Conservation (phyloP, 2,888 invertebrate genomes). For the Rhabditoides inermis region DNA sequence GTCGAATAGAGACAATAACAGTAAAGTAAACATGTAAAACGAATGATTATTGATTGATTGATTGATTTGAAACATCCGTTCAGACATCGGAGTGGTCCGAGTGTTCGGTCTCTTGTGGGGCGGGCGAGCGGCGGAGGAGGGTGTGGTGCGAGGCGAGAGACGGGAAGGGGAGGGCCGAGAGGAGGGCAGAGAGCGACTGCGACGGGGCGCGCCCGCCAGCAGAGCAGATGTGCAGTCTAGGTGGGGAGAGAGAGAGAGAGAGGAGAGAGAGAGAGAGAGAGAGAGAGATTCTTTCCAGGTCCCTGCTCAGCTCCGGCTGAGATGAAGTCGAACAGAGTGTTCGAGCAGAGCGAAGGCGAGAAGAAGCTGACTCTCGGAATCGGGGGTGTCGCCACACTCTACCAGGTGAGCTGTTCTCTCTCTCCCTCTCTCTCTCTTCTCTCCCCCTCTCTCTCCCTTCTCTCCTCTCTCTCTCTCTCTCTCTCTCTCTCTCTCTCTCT, state of each 20-base stretch:
- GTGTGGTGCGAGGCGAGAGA: constrained; percentile 80
- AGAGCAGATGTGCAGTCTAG: constrained; percentile 71
- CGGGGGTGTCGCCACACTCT: constrained; percentile 80
- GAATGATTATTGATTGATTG: too few species aligned
- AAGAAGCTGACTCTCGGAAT: constrained; percentile 66
- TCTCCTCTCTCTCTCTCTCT: neutral
- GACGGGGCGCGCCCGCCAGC: constrained; percentile 66
- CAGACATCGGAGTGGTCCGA: constrained; percentile 54
- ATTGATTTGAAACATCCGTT: too few species aligned
- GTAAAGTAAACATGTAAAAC: too few species aligned
- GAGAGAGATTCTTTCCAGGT: constrained; percentile 7
- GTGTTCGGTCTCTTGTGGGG: constrained; percentile 86
- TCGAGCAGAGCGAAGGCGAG: constrained; percentile 71
- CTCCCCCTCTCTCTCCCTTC: neutral
- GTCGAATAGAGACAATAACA: too few species aligned
- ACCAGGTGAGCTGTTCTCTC: constrained; percentile 59
- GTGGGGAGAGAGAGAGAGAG: constrained; percentile 5
- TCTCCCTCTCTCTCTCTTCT: neutral
- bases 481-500: neutral
- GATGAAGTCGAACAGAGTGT: constrained; percentile 54
- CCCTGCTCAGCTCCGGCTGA: constrained; percentile 18
- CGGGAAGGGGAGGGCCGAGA: constrained; percentile 67
- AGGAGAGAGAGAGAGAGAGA: neutral
- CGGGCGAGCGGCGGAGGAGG: constrained; percentile 75
- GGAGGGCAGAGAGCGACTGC: constrained; percentile 65